Conservation (phyloP, 2,797 vertebrate species). For the Eulemur albifrons region DNA sequence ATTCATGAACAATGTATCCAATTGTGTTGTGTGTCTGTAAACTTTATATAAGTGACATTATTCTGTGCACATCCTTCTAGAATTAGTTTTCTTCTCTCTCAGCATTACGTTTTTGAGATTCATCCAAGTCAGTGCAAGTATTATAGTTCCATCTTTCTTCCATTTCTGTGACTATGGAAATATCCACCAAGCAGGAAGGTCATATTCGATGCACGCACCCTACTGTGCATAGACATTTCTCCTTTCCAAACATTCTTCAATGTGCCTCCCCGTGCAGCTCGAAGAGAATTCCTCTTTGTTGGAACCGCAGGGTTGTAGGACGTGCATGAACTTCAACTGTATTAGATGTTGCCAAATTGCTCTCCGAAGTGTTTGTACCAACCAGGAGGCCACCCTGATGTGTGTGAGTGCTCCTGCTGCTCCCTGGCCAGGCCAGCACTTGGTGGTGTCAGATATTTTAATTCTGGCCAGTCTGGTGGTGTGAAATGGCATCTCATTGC, state of each 20-base stretch:
- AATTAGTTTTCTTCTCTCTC: background rate
- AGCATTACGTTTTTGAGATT: background rate
- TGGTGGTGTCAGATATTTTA: background rate
- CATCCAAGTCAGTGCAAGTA: background rate
- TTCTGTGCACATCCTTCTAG: background rate
- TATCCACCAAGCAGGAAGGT: no score
- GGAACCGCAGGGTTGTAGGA: background rate
- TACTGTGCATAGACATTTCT: background rate
- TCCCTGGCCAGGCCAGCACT: background rate
- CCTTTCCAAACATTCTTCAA: background rate
- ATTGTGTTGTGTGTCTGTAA: background rate
- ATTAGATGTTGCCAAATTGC: background rate
- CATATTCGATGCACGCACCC: no score
- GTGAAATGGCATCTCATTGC: background rate
- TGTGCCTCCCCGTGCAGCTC: accelerated
- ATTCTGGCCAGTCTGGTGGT: background rate
- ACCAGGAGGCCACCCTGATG: no score
- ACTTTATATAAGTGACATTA: background rate
- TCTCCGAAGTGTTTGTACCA: background rate
- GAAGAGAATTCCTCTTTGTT: background rate
- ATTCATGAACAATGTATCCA: background rate
- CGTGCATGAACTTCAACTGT: background rate
- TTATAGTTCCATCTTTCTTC: background rate
- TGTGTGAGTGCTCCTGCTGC: background rate
- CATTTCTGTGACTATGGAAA: background rate